Base-by-base conservation (phyloP, 2,797 vertebrate species). In the Molossus molossus region DNA sequence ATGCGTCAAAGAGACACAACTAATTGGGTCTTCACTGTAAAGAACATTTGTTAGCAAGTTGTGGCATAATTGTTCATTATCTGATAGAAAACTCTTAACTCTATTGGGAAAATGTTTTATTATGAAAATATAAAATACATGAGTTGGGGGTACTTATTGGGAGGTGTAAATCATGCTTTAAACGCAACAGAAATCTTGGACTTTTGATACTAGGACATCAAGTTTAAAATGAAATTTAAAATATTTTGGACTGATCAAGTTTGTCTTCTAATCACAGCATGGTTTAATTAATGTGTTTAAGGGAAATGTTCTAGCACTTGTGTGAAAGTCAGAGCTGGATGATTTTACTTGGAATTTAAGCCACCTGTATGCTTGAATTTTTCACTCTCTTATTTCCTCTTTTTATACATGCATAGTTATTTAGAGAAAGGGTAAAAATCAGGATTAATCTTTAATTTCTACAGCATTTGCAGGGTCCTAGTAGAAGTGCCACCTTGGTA, bases 51-150 rank as follows among this genome's bases (percentile, higher is more conserved):
- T 97, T 96, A 97, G 94, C 90, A 98, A 95, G 80, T 97, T 97
- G 84, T 70, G 80, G 67, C 76, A 27, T 76, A 96, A 89, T 96
- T 98, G 96, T 97, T 98, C 96, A 97, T 97, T 96, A 85, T 87
- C 93, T 92, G 53, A 96, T 96, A 97, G 85, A 94, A 97, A 97
- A 95, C 70, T 96, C 79, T 96, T 96, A 98, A 95, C 8, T 82
- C 96, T 97, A 94, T 70, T 73, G 89, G 90, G 76, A 95, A 97
- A 92, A 91, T 79, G n/a, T 97, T 92, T 98, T 97, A 85, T 76
- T 97, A 58, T 91, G 92, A 94, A 97, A 96, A 95, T 93, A 80
- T 91, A 91, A 93, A 95, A 76, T 85, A 77, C 86, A 29, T 96
- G 83, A 48, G 17, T 96, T 92, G 73, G 72, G 73, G 45, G 27